Base-by-base conservation (phyloP, 1,140 invertebrate genomes). In the Paralvinella palmiformis region DNA sequence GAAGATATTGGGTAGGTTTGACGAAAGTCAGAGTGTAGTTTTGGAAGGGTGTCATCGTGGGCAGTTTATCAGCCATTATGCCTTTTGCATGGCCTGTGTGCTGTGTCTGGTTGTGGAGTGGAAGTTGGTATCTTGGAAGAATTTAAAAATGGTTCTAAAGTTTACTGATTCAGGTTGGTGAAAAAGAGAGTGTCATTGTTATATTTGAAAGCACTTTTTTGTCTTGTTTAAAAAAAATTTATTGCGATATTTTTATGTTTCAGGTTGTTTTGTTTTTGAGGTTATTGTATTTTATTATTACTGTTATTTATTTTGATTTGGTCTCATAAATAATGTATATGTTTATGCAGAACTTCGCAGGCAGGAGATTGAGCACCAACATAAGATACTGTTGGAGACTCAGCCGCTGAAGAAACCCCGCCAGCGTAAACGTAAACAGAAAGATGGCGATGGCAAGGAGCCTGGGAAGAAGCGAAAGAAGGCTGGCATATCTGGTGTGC, bases 371-470 rank as follows among this genome's bases (percentile, higher is more conserved):
- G 74, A 75, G 62, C 64, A 71, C 35, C 71, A 68, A 56, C 60
- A 74, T 1, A 72, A 73, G 64, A 69, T 75, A 64, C 72, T 75
- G 57, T 73, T 75, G 65, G 71, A 71, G 2, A 35, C n/a, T n/a
- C n/a, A n/a, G n/a, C n/a, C 66, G 27, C 64, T 69, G n/a, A 74
- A 72, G 44, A 64, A 64, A 57, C 74, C 73, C 44, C 63, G 67
- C 41, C 75, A 73, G 56, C 56, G 48, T 7, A 63, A 66, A 52
- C 50, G 65, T 3, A 68, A 64, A 45, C 67, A 66, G 53, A 71
- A 41, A n/a, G 37, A 41, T 10, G n/a, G n/a, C n/a, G 37, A 41
- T n/a, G 37, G 37, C 10, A 41, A 41, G 37, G 37, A 41, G n/a
- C 10, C 37, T 10, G 10, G 10, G 37, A 10, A n/a, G 10, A 41